Evolutionary conservation across 2,113 vertebrate species (phyloP), one percentile per base, ranked within the genome.

Genomic region (Scomber japonicus): DNA sequence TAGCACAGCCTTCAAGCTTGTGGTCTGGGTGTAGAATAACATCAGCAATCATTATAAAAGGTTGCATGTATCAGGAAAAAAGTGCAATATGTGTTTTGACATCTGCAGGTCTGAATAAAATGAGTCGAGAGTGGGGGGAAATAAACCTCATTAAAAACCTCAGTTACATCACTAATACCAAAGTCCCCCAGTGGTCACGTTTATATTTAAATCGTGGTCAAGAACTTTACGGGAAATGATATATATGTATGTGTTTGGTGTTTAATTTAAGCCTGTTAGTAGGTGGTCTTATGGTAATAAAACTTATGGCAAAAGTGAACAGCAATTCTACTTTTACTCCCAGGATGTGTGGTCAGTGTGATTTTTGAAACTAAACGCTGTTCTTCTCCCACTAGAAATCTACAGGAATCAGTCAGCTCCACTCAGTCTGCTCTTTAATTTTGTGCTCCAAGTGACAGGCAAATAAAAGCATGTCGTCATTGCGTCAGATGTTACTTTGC

Each of bases 241-340:
- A 21, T 83, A 61, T 84, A 48, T 63, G 65, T 83, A 46, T 85
- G 75, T 91, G 61, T 83, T 79, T 12, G 10, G 68, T 65, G 81
- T 85, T 90, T 88, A 82, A 91, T 93, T 89, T 81, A 77, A 86
- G 78, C 61, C 66, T 78, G 79, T 83, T 77, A 70, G 88, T 93
- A 93, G 93, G 93, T 94, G 94, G 94, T 95, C 94, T 83, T 78
- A 79, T 72, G 83, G 85, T 81, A 84, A 75, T 90, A 89, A 84
- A 90, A 87, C 30, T 82, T 69, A 84, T 77, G 88, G 87, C 75
- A 83, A 73, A 88, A 86, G 57, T 75, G 78, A 87, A 82, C 73
- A 78, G 76, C 80, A 78, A 83, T 92, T 90, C 80, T 71, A 74
- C 83, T 90, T 89, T 88, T 78, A 89, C 83, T 91, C 76, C 73